These are phyloP conservation scores for Ranitomeya imitator DNA, from an alignment of 2,113 vertebrate genomes.

Conservation along the genomic window DNA sequence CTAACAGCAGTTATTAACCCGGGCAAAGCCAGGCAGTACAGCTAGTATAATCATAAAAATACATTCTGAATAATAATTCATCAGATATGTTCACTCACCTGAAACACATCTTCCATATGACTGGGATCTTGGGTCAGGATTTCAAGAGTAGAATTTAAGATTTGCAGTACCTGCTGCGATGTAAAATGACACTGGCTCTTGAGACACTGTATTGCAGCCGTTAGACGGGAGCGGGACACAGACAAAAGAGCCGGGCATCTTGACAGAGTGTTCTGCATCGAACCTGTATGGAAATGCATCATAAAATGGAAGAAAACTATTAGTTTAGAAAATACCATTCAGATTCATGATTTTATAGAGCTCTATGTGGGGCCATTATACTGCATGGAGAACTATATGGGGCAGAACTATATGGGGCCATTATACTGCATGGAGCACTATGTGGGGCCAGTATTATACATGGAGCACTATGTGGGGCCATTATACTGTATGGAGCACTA, in stretches of 20 bases:
- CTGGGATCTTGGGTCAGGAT: constrained; percentile 72
- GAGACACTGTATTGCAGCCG: constrained; percentile 68
- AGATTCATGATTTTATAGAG: too few species aligned
- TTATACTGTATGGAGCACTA: too few species aligned
- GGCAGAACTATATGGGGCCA: too few species aligned
- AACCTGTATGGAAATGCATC: constrained; percentile 67
- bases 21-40: too few species aligned
- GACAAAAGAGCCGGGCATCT: constrained; percentile 78
- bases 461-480: too few species aligned
- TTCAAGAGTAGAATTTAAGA: constrained; percentile 74
- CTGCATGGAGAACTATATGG: too few species aligned
- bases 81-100: constrained; percentile 73
- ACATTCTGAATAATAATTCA: not conserved
- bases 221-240: constrained; percentile 70
- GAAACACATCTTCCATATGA: constrained; percentile 84
- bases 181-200: constrained; percentile 82
- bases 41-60: not conserved
- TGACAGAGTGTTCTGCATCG: constrained; percentile 73
- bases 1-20: too few species aligned
- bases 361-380: too few species aligned
- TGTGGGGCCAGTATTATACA: too few species aligned
- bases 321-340: too few species aligned
- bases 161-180: constrained; percentile 72
- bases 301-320: not conserved
- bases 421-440: too few species aligned